A percentile compares a stretch with the other conserved stretches of the same genome.
Conservation (phyloP, 2,797 vertebrate genomes). For the Onychomys leucogaster region DNA sequence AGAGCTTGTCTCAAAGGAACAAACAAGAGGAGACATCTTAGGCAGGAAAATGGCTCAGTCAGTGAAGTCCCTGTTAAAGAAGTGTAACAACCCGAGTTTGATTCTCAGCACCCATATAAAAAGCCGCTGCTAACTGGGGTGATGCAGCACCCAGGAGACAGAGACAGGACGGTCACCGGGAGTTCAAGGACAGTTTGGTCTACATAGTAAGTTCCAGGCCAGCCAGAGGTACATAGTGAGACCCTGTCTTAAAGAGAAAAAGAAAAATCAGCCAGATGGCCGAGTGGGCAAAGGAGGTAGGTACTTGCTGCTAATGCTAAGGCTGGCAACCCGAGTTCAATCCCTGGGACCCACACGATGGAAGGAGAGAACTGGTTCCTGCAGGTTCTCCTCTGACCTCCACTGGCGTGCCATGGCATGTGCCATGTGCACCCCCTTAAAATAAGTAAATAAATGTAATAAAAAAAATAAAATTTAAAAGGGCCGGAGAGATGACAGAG, state of each 20-base stretch:
- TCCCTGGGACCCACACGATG: neutral
- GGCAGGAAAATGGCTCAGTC: neutral
- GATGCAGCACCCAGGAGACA: neutral
- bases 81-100: neutral
- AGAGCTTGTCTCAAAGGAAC: neutral
- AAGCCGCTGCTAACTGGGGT: no score
- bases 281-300: neutral
- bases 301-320: neutral
- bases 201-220: neutral
- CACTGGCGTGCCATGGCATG: neutral
- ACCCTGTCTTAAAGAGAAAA: neutral
- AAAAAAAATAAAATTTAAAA: neutral
- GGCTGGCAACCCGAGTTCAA: neutral
- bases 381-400: neutral
- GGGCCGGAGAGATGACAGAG: neutral
- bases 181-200: neutral
- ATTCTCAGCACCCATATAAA: neutral
- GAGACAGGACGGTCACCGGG: neutral
- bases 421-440: neutral
- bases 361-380: neutral
- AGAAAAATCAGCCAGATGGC: neutral
- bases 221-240: neutral
- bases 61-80: neutral
- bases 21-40: neutral
- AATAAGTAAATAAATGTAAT: neutral